These are phyloP conservation scores for Chionodraco myersi DNA, from an alignment of 2,113 vertebrate species.

Conservation along the genomic window DNA sequence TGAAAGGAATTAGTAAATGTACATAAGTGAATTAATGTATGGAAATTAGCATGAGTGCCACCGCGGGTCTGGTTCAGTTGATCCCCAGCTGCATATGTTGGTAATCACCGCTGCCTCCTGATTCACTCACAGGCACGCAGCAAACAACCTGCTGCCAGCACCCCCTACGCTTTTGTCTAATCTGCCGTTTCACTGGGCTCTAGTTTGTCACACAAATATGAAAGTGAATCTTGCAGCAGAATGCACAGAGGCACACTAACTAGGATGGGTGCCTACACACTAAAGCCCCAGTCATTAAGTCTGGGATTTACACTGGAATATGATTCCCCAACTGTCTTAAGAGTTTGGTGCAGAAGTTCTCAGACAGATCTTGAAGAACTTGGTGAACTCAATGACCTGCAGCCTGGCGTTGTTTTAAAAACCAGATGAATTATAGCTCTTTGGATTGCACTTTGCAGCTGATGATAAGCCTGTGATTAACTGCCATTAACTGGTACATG, in stretches of 20 bases:
- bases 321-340: slow-evolving; percentile 53
- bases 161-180: slow-evolving; percentile 76
- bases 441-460: slow-evolving; percentile 1
- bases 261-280: slow-evolving; percentile 58
- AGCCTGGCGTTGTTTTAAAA: slow-evolving; percentile 9
- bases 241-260: slow-evolving; percentile 72
- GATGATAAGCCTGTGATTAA: slow-evolving; percentile 16
- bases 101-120: slow-evolving; percentile 81
- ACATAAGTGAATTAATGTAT: slow-evolving; percentile 81
- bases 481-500: not conserved
- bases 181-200: slow-evolving; percentile 78
- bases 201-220: slow-evolving; percentile 67
- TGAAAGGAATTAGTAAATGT: slow-evolving; percentile 71
- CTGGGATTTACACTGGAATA: slow-evolving; percentile 68
- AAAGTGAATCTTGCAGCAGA: slow-evolving; percentile 70
- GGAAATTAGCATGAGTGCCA: slow-evolving; percentile 74
- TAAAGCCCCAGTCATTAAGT: slow-evolving; percentile 66
- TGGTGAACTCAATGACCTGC: slow-evolving; percentile 27
- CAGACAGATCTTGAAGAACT: slow-evolving; percentile 50
- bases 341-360: slow-evolving; percentile 59
- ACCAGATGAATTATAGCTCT: slow-evolving; percentile 1
- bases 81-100: slow-evolving; percentile 80
- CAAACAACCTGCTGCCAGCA: slow-evolving; percentile 78
- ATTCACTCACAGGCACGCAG: slow-evolving; percentile 82
- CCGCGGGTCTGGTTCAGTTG: slow-evolving; percentile 71